Base-by-base conservation (phyloP, 2,113 vertebrate genomes). In the Hemiprocne comata region DNA sequence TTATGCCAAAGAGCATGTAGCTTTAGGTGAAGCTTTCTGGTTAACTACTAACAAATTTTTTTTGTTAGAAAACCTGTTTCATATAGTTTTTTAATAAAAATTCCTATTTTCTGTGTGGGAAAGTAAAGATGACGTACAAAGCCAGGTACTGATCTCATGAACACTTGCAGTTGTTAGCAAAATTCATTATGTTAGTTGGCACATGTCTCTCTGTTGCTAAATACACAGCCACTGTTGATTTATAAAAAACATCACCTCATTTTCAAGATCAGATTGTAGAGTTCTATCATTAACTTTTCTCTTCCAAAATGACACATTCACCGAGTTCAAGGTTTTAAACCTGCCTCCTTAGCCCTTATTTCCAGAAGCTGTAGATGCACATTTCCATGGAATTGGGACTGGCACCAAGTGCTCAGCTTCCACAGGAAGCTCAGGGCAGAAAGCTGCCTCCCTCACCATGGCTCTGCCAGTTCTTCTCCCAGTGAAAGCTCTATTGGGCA, bases 241-340 rank as follows among this genome's bases (percentile, higher is more conserved):
- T 55, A 25, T 3, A 13, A 18, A 54, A 85, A 60, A 79, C n/a
- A n/a, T 10, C 40, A 29, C 18, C 28, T 78, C 29, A 62, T 44
- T 75, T 83, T 51, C 72, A 79, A 77, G 29, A 65, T 44, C 15
- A 83, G 25, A 24, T 3, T 25, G 25, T 15, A 72, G 18, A 74
- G 23, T 18, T 19, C 9, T n/a, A 18, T 3, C 74, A 57, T 13
- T 3, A 81, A 46, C 21, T 17, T 51, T 28, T 50, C 42, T 61
- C 21, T 4, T 74, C 33, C 61, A 38, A 42, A 55, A 29, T 50
- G 29, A 26, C 12, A 33, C 4, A 2, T 28, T 62, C 53, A 57
- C 33, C 0, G 0, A 4, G 1, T 11, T 65, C 55, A 62, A 55
- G 40, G 36, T 23, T 67, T 42, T 3, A 57, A 78, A 66, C 11